Conservation (phyloP, 1,140 invertebrate species). For the Tetramorium alpestre region DNA sequence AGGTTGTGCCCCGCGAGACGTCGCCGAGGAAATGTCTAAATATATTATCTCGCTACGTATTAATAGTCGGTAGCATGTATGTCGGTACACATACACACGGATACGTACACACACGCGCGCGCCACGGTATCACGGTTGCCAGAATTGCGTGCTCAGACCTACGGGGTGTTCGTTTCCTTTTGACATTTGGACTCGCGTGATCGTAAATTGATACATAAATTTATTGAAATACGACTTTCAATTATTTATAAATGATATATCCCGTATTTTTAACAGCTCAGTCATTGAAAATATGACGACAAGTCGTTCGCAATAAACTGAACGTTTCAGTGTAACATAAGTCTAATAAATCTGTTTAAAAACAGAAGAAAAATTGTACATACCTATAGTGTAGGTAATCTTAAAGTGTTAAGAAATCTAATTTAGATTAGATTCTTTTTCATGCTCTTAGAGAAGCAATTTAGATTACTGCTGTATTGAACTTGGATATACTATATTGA, state of each 20-base stretch:
- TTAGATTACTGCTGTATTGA: background rate
- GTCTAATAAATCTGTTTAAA: background rate
- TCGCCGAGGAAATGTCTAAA: conserved; percentile 70
- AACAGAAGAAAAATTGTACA: background rate
- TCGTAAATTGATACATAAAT: conserved; percentile 9
- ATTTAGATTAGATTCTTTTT: background rate
- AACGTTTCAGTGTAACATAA: too few species aligned
- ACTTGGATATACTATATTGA: background rate
- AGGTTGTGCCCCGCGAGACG: conserved; percentile 45
- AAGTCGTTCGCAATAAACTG: background rate
- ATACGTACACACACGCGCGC: background rate
- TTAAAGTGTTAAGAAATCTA: background rate
- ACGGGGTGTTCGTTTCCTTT: conserved; percentile 9
- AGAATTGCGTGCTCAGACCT: conserved; percentile 15
- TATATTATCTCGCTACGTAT: conserved; percentile 74
- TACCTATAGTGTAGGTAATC: too few species aligned
- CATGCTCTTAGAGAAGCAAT: background rate
- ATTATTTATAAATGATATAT: background rate
- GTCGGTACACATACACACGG: background rate
- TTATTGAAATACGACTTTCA: background rate
- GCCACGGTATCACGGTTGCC: background rate
- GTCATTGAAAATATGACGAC: background rate
- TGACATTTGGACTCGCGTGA: background rate
- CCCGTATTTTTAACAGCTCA: background rate
- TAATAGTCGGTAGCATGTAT: conserved; percentile 65